Evolutionary conservation across 2,113 vertebrate genomes (phyloP), one percentile per base, ranked within the genome.

Genomic region (Danionella cerebrum): DNA sequence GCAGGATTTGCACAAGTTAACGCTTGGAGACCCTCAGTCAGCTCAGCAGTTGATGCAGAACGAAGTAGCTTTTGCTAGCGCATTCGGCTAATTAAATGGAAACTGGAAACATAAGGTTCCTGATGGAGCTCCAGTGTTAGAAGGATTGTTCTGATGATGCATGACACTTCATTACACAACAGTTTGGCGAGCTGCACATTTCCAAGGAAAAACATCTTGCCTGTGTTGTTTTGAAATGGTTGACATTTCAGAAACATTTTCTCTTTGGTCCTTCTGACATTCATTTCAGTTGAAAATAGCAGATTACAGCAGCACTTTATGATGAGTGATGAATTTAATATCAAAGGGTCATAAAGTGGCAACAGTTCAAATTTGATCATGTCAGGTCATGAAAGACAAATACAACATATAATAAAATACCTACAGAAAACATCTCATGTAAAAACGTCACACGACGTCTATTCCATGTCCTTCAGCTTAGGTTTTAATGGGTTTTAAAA

Each of bases 51-150:
- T 39, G 33, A 42, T 39, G 38, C 64, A 47, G 22, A 62, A 65
- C 47, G 68, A 74, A 57, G 55, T 45, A 27, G n/a, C 53, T 52
- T 48, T 38, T 50, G 6, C 7, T 33, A 25, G 2, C 5, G 14
- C 29, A 18, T 24, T 44, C 6, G 22, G 22, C 42, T 76, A 69
- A 72, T 73, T 65, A 33, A 25, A 48, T 55, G 51, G 19, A 64
- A 69, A 54, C 58, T 39, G 52, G 59, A 42, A 67, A 60, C 68
- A 69, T 69, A 65, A 51, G 68, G 63, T 5, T n/a, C 16, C 38
- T 24, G 13, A 41, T 51, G 33, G 58, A 42, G 45, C 41, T 47
- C 44, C 24, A 19, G 5, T 33, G 9, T 53, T 6, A 55, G 44
- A 58, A 47, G 47, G 45, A 72, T 36, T 18, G 38, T 68, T 67